These are phyloP conservation scores for human (Homo sapiens) DNA, from an alignment of 2,113 vertebrate species.

Conservation along the genomic window DNA sequence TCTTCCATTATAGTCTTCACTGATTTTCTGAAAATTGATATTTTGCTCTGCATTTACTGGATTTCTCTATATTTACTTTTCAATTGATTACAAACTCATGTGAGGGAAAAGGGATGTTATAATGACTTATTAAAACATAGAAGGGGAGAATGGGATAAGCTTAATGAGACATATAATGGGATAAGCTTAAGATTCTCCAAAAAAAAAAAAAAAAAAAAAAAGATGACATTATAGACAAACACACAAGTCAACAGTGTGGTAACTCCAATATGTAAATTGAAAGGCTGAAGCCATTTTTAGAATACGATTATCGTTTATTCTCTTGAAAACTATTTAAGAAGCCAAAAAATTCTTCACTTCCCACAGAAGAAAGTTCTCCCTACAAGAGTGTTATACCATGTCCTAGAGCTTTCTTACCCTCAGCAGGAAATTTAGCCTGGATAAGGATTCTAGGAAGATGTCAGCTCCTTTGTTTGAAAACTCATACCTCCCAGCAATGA, in stretches of 20 bases:
- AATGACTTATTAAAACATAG: background rate
- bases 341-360: background rate
- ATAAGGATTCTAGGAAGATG: constrained; percentile 96
- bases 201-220: background rate
- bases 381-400: rapidly evolving
- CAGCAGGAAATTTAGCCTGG: constrained; percentile 95
- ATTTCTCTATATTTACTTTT: background rate
- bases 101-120: background rate
- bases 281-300: background rate
- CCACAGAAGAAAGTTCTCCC: background rate
- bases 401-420: constrained; percentile 86
- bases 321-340: background rate
- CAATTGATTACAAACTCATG: background rate
- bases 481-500: constrained; percentile 97
- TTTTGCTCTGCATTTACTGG: background rate
- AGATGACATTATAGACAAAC: background rate
- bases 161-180: background rate
- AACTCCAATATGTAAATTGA: background rate
- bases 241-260: background rate
- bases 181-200: background rate
- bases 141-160: no score
- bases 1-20: background rate
- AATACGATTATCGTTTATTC: background rate
- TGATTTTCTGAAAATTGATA: background rate
- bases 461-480: constrained; percentile 99